These are phyloP conservation scores for Musca vetustissima DNA, from an alignment of 1,140 invertebrate species.

Conservation along the genomic window DNA sequence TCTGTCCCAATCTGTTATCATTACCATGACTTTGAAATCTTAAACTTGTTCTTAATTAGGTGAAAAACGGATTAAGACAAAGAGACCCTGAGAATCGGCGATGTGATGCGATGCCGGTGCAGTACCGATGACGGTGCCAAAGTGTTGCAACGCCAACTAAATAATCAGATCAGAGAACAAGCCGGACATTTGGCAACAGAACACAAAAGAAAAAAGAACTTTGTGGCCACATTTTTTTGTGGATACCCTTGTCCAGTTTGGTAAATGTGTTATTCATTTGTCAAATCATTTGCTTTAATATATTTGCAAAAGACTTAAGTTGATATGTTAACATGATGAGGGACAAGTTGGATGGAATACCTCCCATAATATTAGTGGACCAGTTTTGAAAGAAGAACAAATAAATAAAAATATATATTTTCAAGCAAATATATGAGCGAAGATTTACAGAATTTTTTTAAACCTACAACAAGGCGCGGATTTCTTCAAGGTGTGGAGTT, in stretches of 20 bases:
- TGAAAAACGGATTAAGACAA: constrained; percentile 35
- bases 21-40: constrained; percentile 9
- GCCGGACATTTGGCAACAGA: background rate
- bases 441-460: too few relatives aligned
- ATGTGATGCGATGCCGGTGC: background rate
- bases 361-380: too few relatives aligned
- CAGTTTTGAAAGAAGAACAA: too few relatives aligned
- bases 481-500: too few relatives aligned
- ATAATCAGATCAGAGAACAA: background rate
- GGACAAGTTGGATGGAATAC: too few relatives aligned
- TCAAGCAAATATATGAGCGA: too few relatives aligned
- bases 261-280: constrained; percentile 19
- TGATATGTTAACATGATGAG: too few relatives aligned
- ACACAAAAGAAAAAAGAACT: background rate
- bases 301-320: too few relatives aligned
- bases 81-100: too few relatives aligned
- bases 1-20: constrained; percentile 34
- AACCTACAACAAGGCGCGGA: too few relatives aligned
- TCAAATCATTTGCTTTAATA: constrained; percentile 2
- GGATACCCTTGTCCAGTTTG: background rate
- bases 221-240: background rate
- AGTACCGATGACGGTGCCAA: background rate
- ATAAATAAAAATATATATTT: too few relatives aligned
- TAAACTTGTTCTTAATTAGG: constrained; percentile 50
- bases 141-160: background rate